Evolutionary conservation across 2,888 invertebrate genomes (phyloP).

Genomic region (Melinaea marsaeus): DNA sequence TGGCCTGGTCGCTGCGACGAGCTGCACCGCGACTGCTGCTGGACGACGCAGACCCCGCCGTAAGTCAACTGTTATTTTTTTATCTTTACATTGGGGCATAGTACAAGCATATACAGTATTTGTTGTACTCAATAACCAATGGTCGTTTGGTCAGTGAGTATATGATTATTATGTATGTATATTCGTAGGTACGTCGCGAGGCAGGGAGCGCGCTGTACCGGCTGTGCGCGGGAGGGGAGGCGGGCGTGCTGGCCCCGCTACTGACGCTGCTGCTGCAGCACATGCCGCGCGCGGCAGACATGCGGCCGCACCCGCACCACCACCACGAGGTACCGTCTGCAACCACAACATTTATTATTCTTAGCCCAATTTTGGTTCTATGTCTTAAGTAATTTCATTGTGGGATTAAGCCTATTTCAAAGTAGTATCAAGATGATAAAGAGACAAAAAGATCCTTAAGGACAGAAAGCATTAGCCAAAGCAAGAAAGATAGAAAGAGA

Average conservation of each 20-base stretch:
- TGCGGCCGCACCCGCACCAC: conserved; percentile 80
- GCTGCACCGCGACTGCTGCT: conserved; percentile 91
- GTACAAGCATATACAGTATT: no score
- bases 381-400: no score
- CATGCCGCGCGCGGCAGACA: conserved; percentile 89
- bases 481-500: no score
- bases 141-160: no score
- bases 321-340: conserved; percentile 48
- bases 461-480: no score
- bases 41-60: conserved; percentile 92
- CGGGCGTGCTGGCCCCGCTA: conserved; percentile 85
- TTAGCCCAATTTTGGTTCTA: no score
- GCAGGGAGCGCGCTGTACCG: conserved; percentile 95
- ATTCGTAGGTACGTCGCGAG: conserved; percentile 86
- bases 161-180: not conserved
- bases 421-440: no score
- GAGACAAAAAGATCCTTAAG: no score
- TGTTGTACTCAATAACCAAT: no score
- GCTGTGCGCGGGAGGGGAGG: conserved; percentile 86
- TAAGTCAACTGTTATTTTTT: conserved; percentile 35
- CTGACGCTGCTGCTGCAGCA: conserved; percentile 88
- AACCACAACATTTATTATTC: no score
- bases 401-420: no score
- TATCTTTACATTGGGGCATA: not conserved
- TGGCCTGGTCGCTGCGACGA: conserved; percentile 87